Evolutionary conservation across 2,797 vertebrate species (phyloP).

Genomic region (Calcarius lapponicus): DNA sequence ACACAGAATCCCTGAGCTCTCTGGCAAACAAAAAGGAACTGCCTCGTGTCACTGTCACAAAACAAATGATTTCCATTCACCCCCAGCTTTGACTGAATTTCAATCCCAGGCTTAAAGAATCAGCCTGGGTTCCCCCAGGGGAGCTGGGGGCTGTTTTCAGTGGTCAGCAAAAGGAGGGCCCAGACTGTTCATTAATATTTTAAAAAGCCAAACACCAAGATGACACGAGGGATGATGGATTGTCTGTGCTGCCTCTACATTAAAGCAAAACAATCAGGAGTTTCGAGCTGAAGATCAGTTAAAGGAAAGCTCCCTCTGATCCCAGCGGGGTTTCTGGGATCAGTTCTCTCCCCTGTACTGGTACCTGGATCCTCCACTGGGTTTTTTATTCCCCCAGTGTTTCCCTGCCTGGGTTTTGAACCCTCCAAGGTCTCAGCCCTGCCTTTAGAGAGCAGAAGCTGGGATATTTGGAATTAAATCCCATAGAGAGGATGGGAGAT

Average conservation of each 20-base stretch:
- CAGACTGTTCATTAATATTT: constrained; percentile 71
- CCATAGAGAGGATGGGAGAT: background rate
- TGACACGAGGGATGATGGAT: constrained; percentile 44
- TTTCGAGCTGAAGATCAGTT: background rate
- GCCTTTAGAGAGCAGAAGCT: background rate
- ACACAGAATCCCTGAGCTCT: constrained; percentile 28
- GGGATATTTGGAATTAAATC: background rate
- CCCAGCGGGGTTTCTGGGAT: background rate
- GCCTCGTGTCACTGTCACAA: constrained; percentile 5
- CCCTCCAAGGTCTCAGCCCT: background rate
- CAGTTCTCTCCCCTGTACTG: background rate
- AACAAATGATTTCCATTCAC: constrained; percentile 63
- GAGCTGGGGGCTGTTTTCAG: constrained; percentile 1
- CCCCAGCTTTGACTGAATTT: constrained; percentile 57
- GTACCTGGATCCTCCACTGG: background rate
- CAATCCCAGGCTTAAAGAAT: constrained; percentile 22
- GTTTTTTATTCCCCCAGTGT: background rate
- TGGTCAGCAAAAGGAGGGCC: constrained; percentile 60
- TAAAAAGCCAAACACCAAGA: constrained; percentile 56
- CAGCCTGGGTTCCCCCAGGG: constrained; percentile 9
- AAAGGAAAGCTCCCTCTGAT: background rate
- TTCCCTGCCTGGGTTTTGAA: background rate
- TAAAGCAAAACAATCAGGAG: background rate
- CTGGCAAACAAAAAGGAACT: constrained; percentile 40
- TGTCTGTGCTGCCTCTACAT: background rate